These are phyloP conservation scores for Smithornis capensis DNA, from an alignment of 2,113 vertebrate genomes.

Conservation along the genomic window DNA sequence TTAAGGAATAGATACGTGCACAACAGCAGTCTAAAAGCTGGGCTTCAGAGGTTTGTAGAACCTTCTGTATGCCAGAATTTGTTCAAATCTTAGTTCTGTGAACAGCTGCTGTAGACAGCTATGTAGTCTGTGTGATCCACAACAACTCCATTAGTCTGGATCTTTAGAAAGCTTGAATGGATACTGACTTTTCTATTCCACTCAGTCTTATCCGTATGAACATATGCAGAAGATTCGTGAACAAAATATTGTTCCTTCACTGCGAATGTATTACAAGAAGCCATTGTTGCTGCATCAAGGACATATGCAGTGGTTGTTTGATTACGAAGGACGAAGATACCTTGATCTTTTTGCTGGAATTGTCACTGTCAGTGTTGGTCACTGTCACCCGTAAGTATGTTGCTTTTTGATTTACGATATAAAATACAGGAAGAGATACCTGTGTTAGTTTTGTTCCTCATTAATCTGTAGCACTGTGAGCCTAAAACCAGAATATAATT, in stretches of 20 bases:
- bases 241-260: conserved; percentile 71
- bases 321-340: conserved; percentile 86
- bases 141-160: not conserved
- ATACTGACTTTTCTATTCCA: not conserved
- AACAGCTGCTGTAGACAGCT: not conserved
- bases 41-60: not conserved
- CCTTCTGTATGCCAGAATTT: not conserved
- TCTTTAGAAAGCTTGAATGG: not conserved
- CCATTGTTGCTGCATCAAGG: conserved; percentile 90
- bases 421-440: not conserved
- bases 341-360: conserved; percentile 93
- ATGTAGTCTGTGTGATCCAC: not conserved
- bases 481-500: not conserved
- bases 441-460: not conserved
- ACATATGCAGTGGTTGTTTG: conserved; percentile 94
- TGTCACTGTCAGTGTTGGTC: conserved; percentile 89
- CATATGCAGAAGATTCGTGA: conserved; percentile 78
- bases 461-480: not conserved
- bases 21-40: not conserved
- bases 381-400: conserved; percentile 93
- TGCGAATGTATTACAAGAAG: conserved; percentile 77
- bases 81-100: not conserved
- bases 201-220: conserved; percentile 70
- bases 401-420: not conserved
- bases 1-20: not conserved